Conservation (phyloP, 2,113 vertebrate species). For the Bubo blakistoni region DNA sequence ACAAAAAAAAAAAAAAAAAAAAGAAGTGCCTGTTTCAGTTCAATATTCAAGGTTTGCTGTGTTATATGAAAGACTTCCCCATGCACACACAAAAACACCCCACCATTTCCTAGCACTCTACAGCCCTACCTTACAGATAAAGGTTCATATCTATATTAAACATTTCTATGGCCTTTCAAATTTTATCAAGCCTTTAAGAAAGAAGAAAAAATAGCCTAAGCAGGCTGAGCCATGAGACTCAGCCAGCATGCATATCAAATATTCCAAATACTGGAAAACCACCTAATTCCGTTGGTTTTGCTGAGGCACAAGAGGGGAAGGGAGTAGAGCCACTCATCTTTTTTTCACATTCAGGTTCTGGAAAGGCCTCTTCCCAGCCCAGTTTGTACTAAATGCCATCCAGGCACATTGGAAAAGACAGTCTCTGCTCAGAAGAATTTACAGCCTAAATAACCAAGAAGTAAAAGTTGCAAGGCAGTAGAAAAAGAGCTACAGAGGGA, state of each 20-base stretch:
- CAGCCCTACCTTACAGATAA: background rate
- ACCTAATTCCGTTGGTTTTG: background rate
- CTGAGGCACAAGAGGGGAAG: background rate
- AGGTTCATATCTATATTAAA: background rate
- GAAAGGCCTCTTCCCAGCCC: background rate
- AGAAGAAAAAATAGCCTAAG: background rate
- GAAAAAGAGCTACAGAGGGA: background rate
- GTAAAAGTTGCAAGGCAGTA: background rate
- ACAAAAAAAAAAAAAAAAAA: background rate
- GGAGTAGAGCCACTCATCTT: background rate
- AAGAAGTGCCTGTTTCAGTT: background rate
- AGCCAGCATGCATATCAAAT: background rate
- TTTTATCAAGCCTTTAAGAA: background rate
- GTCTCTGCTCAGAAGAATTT: background rate
- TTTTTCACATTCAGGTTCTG: background rate
- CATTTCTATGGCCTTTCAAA: background rate
- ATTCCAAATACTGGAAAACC: background rate
- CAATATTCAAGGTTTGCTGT: background rate
- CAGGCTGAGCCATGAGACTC: background rate
- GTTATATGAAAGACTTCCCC: background rate
- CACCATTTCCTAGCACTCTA: background rate
- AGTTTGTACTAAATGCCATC: background rate
- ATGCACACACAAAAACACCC: background rate
- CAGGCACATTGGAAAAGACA: background rate
- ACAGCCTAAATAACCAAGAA: background rate